phyloP scores from a whole-genome alignment of 2,888 invertebrate species.

The Phyllotreta striolata region DNA sequence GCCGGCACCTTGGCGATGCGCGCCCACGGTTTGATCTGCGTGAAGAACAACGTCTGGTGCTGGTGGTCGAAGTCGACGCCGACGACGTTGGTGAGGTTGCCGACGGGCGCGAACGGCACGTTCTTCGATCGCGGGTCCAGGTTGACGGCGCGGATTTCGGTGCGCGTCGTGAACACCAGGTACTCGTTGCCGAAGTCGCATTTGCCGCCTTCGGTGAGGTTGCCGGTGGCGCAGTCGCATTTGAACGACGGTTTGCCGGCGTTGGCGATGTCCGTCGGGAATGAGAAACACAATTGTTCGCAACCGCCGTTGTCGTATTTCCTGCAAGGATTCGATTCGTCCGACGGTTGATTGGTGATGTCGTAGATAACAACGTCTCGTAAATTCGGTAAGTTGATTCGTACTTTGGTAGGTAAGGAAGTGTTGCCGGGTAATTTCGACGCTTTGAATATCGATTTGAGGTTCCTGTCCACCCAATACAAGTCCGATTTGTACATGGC shows the following conservation, averaged over 20 bases:
- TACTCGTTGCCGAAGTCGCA: constrained; percentile 90
- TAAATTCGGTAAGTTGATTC: constrained; percentile 85
- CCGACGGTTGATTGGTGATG: constrained; percentile 84
- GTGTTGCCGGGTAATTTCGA: constrained; percentile 79
- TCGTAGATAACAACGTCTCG: constrained; percentile 94
- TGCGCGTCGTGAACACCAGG: constrained; percentile 91
- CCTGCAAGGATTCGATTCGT: constrained; percentile 82
- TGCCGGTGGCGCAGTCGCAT: constrained; percentile 94
- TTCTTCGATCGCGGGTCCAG: constrained; percentile 83
- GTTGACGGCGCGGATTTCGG: constrained; percentile 91
- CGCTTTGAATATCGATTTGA: constrained; percentile 83
- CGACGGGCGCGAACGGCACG: constrained; percentile 85
- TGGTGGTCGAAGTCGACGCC: constrained; percentile 95
- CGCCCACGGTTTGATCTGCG: constrained; percentile 92
- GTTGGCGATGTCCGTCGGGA: constrained; percentile 72
- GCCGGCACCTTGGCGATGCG: constrained; percentile 84
- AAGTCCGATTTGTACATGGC: constrained; percentile 85
- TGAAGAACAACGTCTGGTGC: constrained; percentile 88
- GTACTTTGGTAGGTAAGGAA: constrained; percentile 73
- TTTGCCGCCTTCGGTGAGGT: constrained; percentile 70
- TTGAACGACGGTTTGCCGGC: constrained; percentile 65
- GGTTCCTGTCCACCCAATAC: constrained; percentile 94
- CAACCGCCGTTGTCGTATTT: constrained; percentile 83
- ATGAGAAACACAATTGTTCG: constrained; percentile 94
- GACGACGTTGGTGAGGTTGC: constrained; percentile 89